Percentiles rank a stretch among this genome's conserved stretches.
Evolutionary conservation across 2,888 invertebrate species (phyloP).

Genomic region (Cecidostiba fungosa): DNA sequence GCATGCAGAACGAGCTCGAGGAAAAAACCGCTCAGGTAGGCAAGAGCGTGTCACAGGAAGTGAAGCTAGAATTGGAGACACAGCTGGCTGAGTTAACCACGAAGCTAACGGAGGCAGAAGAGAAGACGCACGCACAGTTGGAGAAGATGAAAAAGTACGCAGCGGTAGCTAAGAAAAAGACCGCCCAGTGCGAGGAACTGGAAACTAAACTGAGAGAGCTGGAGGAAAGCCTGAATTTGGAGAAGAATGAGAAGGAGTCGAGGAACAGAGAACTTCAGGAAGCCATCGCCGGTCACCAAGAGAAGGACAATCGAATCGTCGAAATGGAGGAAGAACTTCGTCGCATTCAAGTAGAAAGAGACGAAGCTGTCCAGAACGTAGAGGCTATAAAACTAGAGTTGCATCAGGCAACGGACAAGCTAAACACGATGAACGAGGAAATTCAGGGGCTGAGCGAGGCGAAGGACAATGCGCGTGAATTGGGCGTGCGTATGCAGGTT

Average conservation of each 20-base stretch:
- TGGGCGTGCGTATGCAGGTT: slow-evolving; percentile 77
- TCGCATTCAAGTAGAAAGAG: slow-evolving; percentile 61
- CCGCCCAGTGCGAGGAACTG: slow-evolving; percentile 84
- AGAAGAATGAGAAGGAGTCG: slow-evolving; percentile 74
- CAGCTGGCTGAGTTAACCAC: slow-evolving; percentile 79
- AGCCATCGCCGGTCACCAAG: slow-evolving; percentile 65
- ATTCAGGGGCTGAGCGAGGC: slow-evolving; percentile 73
- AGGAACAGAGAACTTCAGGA: slow-evolving; percentile 72
- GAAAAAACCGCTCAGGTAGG: slow-evolving; percentile 78
- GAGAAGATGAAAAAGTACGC: slow-evolving; percentile 91
- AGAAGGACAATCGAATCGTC: slow-evolving; percentile 72
- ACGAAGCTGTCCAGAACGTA: slow-evolving; percentile 51
- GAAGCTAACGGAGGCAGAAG: slow-evolving; percentile 81
- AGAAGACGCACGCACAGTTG: slow-evolving; percentile 86
- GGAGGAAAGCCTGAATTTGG: slow-evolving; percentile 71
- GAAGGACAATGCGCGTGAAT: slow-evolving; percentile 76
- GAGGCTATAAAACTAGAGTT: slow-evolving; percentile 61
- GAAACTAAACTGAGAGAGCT: slow-evolving; percentile 79
- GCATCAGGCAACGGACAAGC: slow-evolving; percentile 50
- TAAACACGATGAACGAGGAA: slow-evolving; percentile 65
- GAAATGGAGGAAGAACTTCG: slow-evolving; percentile 70
- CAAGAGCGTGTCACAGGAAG: slow-evolving; percentile 72
- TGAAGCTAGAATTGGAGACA: slow-evolving; percentile 74
- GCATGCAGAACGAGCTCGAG: slow-evolving; percentile 76
- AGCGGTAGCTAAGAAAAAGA: slow-evolving; percentile 88